Percentiles rank a stretch among this genome's conserved stretches.
phyloP scores from a whole-genome alignment of 2,888 invertebrate species.

The Serripes groenlandicus region DNA sequence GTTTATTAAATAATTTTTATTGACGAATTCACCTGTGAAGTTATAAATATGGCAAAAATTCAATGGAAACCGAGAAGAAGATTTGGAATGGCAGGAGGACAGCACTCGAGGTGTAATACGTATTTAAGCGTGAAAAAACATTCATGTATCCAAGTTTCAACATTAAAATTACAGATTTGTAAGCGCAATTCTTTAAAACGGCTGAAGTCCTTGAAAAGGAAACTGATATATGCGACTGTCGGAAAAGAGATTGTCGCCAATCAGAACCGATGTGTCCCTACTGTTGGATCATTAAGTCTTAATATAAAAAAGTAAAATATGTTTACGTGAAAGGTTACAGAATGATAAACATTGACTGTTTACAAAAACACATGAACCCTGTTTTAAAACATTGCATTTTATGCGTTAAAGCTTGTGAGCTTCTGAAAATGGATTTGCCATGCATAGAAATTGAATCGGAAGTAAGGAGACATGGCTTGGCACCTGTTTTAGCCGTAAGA shows the following conservation, averaged over 20 bases:
- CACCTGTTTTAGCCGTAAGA: neutral
- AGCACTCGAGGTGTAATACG: no score
- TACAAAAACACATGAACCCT: neutral
- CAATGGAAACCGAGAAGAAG: neutral
- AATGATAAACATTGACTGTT: constrained; percentile 10
- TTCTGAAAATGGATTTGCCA: neutral
- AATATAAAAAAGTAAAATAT: constrained; percentile 1
- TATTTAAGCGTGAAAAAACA: no score
- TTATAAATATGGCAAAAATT: neutral
- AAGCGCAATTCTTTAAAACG: no score
- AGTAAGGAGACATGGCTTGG: constrained; percentile 17
- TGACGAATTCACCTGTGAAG: no score
- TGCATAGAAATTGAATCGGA: neutral
- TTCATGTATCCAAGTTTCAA: no score
- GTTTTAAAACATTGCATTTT: neutral
- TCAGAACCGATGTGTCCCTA: neutral
- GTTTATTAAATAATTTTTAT: no score
- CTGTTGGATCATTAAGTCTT: neutral
- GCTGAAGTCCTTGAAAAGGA: neutral
- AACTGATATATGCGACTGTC: neutral
- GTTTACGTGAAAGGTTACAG: constrained; percentile 7
- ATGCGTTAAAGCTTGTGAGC: neutral
- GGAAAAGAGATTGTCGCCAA: neutral
- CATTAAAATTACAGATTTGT: no score
- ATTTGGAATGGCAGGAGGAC: constrained; percentile 1